Base-by-base conservation (phyloP, 2,113 vertebrate species). In the Perccottus glenii region DNA sequence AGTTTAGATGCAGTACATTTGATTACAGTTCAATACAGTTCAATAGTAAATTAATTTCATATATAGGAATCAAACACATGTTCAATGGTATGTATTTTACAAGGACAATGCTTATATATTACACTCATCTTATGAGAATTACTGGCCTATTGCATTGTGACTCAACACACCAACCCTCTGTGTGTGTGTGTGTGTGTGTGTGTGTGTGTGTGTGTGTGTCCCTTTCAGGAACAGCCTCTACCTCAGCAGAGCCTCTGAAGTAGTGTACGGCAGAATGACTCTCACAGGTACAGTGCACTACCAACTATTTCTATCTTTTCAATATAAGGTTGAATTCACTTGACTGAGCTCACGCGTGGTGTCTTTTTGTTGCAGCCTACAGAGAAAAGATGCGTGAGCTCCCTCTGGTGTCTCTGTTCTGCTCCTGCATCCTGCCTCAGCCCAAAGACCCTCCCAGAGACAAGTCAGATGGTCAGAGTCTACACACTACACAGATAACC, bases 341-440 rank as follows among this genome's bases (percentile, higher is more conserved):
- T 6, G n/a, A n/a, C n/a, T n/a, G 9, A 11, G 5, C 55, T 58
- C 36, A 58, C 6, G 14, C 9, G 6, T 33, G 32, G n/a, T 5
- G n/a, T 64, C 15, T 70, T 4, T 11, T 45, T 3, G 11, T 36
- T 76, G 3, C 94, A 99, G 96, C 95, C 0, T 98, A 98, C 89
- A 95, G 92, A 83, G 95, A 98, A 87, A 98, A 98, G 92, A 93
- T 99, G 93, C 94, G 94, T 81, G 95, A 98, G 92, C 94, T 99
- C 78, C 97, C 97, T 0, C 93, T 99, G 11, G 94, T 98, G 89
- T 96, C 95, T 47, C 66, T 97, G 5, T 95, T 98, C 78, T 98
- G 96, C 75, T 95, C 96, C 90, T 98, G 96, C 52, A 93, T 97
- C 84, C 88, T 90, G 52, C 52, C 52, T 38, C 52, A 55, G 33